Conservation (phyloP, 2,797 vertebrate genomes). For the Anguilla obscura region DNA sequence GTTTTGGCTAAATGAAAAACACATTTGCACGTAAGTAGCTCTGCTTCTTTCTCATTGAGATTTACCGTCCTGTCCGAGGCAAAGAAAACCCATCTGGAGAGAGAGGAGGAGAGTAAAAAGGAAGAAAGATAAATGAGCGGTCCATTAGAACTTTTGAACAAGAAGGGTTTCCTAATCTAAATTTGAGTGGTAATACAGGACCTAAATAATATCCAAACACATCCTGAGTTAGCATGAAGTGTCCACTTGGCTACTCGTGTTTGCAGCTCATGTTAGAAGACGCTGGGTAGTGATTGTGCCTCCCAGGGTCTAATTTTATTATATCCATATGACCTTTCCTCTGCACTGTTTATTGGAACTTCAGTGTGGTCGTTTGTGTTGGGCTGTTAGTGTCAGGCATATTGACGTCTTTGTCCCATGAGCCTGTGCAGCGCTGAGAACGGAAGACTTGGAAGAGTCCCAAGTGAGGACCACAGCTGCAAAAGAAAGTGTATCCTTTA, state of each 20-base stretch:
- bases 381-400: conserved; percentile 2
- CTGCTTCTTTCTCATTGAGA: conserved; percentile 19
- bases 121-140: conserved; percentile 13
- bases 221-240: not conserved
- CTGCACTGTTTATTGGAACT: not conserved
- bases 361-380: not conserved
- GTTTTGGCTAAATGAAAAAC: conserved; percentile 14
- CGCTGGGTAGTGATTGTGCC: not conserved
- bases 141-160: not conserved
- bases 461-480: not conserved
- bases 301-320: not conserved
- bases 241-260: not conserved
- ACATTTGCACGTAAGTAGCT: conserved; percentile 1
- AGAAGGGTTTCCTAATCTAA: conserved; percentile 22
- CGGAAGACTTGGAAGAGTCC: not conserved
- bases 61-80: conserved; percentile 15
- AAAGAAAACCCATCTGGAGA: not conserved
- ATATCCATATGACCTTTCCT: not conserved
- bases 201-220: conserved; percentile 11
- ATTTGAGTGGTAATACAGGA: not conserved
- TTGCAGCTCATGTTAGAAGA: not conserved
- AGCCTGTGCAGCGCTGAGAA: conserved; percentile 21
- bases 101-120: not conserved
- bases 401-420: conserved; percentile 28
- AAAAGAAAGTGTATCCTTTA: conserved; percentile 25